These are phyloP conservation scores for Phenganax subtilis DNA, from an alignment of 92 coral and sea anemone species.

Conservation along the genomic window DNA sequence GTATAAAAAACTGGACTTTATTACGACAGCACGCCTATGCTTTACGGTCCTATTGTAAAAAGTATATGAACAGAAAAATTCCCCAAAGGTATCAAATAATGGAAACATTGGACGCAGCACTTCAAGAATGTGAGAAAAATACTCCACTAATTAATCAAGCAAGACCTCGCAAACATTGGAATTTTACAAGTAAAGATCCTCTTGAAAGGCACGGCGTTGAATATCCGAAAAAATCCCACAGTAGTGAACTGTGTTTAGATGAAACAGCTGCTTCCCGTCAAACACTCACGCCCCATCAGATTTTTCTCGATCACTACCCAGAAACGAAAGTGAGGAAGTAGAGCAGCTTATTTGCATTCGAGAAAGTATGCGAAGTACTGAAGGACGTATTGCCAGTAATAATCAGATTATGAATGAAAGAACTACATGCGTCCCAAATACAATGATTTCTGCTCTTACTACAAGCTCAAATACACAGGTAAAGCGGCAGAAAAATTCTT, in stretches of 20 bases:
- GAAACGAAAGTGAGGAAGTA: slow-evolving; percentile 40
- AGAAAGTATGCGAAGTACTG: slow-evolving; percentile 37
- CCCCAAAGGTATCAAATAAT: not conserved
- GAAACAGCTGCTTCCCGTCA: not conserved
- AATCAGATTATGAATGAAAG: no score
- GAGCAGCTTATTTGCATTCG: slow-evolving; percentile 43
- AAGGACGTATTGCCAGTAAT: no score
- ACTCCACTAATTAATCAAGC: not conserved
- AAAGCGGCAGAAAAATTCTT: not conserved
- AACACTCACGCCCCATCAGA: not conserved
- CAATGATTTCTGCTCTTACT: no score
- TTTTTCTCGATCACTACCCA: slow-evolving; percentile 40
- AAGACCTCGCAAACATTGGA: not conserved
- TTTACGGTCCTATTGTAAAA: not conserved
- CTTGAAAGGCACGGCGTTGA: slow-evolving; percentile 31
- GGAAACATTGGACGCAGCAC: not conserved
- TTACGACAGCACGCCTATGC: not conserved
- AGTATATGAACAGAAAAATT: slow-evolving; percentile 5
- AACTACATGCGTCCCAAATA: no score
- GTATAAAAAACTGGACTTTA: not conserved
- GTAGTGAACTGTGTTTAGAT: not conserved
- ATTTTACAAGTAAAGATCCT: slow-evolving; percentile 32
- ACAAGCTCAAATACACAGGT: not conserved
- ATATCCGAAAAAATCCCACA: slow-evolving; percentile 18
- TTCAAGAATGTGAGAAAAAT: not conserved